Base-by-base conservation (phyloP, 2,888 invertebrate species). In the Chironomus tentans region DNA sequence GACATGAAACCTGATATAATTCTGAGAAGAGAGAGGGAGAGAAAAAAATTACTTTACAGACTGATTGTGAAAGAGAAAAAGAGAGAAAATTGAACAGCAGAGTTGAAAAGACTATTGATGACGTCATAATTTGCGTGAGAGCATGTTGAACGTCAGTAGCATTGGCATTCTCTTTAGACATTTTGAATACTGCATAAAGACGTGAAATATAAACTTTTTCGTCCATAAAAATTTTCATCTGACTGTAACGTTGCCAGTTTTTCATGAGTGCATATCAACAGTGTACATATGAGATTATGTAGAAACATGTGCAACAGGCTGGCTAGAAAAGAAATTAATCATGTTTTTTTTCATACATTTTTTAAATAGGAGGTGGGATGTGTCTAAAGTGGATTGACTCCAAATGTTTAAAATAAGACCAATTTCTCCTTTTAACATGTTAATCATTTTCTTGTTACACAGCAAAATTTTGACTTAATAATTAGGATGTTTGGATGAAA, bases 81-180 rank as follows among this genome's bases (percentile, higher is more conserved):
- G n/a, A 65, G 13, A 24, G 6, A 22, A 21, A 65, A 65, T 21
- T 24, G 24, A 24, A 22, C 10, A 24, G 4, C 21, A 65, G 65
- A 65, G 65, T 38, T 38, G 38, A 38, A 38, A 38, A 65, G 24
- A 65, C 65, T 4, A 65, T 65, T 65, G 6, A 24, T 65, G 65
- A 65, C 65, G 65, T 65, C 65, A 65, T 65, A 6, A 65, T 13
- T 65, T 65, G 65, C 65, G 65, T 65, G 65, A 56, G 18, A 56
- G 56, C n/a, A 56, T 56, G 56, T 15, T 15, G 18, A 15, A 18
- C 56, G 7, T 56, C n/a, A n/a, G 18, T 10, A 15, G 56, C 15
- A 56, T 15, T 15, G 7, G 18, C 18, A 56, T 15, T 56, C 5
- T 56, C n/a, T 56, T 56, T 15, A 12, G 56, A 56, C 12, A 56